phyloP scores from a whole-genome alignment of 2,888 invertebrate species.

The Anagyrus pseudococci region DNA sequence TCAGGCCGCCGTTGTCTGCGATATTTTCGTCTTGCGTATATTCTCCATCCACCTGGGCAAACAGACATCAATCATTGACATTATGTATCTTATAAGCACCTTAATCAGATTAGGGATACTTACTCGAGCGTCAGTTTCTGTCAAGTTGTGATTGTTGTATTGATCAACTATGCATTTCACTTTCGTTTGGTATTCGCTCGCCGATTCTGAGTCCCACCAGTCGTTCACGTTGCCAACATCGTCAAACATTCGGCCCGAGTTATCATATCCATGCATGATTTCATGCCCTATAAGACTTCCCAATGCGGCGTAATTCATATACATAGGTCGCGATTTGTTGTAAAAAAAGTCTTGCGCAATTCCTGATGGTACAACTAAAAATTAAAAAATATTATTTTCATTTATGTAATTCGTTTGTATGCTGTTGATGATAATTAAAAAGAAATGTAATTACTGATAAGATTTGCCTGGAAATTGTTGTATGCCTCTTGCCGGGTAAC shows the following conservation, averaged over 20 bases:
- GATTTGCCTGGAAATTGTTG: neutral
- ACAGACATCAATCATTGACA: neutral
- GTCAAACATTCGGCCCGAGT: slow-evolving; percentile 89
- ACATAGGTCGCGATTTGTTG: slow-evolving; percentile 84
- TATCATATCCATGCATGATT: slow-evolving; percentile 90
- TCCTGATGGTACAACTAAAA: slow-evolving; percentile 70
- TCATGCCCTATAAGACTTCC: slow-evolving; percentile 92
- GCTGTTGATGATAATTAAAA: neutral
- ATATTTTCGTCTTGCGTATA: slow-evolving; percentile 13
- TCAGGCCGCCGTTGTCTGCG: slow-evolving; percentile 55
- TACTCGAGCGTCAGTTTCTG: slow-evolving; percentile 66
- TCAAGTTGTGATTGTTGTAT: slow-evolving; percentile 87
- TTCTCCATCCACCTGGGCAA: slow-evolving; percentile 9
- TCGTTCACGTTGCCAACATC: slow-evolving; percentile 88
- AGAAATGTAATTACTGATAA: neutral
- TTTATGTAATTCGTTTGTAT: neutral
- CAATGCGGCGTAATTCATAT: slow-evolving; percentile 91
- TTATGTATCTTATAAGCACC: neutral
- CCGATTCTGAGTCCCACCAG: slow-evolving; percentile 90
- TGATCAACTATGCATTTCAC: slow-evolving; percentile 92
- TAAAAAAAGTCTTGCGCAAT: slow-evolving; percentile 93
- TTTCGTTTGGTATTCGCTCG: slow-evolving; percentile 80
- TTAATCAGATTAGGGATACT: neutral
- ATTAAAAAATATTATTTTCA: neutral
- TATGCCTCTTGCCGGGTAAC: neutral